Evolutionary conservation across 2,797 vertebrate genomes (phyloP).

Genomic region (Pogonophryne albipinna): DNA sequence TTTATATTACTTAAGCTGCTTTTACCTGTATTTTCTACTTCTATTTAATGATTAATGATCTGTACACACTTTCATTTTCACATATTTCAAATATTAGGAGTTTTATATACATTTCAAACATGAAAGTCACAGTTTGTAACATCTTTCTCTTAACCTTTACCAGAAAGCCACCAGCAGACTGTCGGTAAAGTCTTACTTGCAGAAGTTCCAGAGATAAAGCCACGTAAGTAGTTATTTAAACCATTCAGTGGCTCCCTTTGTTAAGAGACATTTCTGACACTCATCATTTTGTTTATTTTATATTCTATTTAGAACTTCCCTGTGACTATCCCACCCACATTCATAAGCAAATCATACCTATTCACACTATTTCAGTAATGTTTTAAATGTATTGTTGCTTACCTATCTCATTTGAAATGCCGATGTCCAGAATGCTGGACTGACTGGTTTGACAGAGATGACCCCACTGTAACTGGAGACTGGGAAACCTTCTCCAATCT

Average conservation of each 20-base stretch:
- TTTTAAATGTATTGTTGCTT: background rate
- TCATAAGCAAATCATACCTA: conserved; percentile 15
- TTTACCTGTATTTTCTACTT: no score
- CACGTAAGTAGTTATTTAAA: background rate
- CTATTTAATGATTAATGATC: no score
- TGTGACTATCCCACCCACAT: conserved; percentile 13
- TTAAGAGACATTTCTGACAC: background rate
- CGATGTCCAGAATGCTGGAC: conserved; percentile 64
- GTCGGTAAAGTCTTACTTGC: no score
- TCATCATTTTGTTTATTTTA: background rate
- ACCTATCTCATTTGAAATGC: background rate
- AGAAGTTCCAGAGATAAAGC: no score
- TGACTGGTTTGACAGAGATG: conserved; percentile 66
- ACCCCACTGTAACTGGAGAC: conserved; percentile 58
- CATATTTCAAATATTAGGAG: no score
- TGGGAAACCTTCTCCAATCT: conserved; percentile 39
- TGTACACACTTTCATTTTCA: no score
- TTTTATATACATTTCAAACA: no score
- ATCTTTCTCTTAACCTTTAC: background rate
- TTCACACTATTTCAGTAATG: background rate
- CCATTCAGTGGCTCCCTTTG: background rate
- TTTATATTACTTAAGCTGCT: no score
- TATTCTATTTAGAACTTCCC: background rate
- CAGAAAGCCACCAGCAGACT: conserved; percentile 16
- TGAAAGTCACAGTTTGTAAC: background rate